Base-by-base conservation (phyloP, 2,888 invertebrate genomes). In the Pseudococcus viburni region DNA sequence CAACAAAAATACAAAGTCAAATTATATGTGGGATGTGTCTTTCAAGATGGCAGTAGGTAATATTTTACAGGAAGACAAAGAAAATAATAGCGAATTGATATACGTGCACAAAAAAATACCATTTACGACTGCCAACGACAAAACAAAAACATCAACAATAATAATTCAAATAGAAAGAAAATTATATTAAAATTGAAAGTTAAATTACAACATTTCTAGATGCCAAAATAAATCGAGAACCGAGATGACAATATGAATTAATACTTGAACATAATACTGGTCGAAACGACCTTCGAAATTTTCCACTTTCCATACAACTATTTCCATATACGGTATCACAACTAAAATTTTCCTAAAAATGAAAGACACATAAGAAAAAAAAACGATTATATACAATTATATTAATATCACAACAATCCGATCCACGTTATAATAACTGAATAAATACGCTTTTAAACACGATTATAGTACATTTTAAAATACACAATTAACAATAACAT, bases 361-460 rank as follows among this genome's bases (percentile, higher is more conserved):
- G 46, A 83, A 83, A 83, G 80, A 46, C 80, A 46, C 80, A 46
- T 19, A 42, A 46, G 1, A 46, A 46, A 42, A n/a, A 80, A 80
- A 46, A 46, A 83, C 80, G 42, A 83, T 42, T 83, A 83, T 83
- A 46, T 83, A 83, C 80, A 83, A 46, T 42, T 46, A 83, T 46
- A 83, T 83, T 42, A 83, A 83, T 83, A 83, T 83, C 80, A 83
- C 80, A 83, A 83, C 80, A 83, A 83, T 33, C 80, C 80, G 80
- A 83, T 83, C 80, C 80, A 83, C 46, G 19, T 83, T 73, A 22
- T 12, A 64, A 64, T 8, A 64, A 64, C 1, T 64, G 64, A 64
- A 64, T 64, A 64, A 6, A 3, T 22, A 64, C 22, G n/a, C 8
- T 55, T 55, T 55, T 5, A 55, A 55, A 55, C 12, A 55, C 55